phyloP scores from a whole-genome alignment of 2,888 invertebrate species.

The Tetranychus truncatus region DNA sequence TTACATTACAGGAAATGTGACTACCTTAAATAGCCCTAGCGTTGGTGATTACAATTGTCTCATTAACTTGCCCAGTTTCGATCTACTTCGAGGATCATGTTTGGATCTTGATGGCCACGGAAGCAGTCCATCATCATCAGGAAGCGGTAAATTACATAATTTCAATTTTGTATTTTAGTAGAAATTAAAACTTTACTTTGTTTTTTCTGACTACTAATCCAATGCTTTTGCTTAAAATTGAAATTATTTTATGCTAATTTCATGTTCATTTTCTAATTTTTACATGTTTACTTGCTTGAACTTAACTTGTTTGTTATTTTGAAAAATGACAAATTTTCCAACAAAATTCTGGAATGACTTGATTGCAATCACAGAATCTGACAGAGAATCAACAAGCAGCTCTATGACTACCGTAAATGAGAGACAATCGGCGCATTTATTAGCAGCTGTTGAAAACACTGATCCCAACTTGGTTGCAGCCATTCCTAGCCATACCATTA shows the following conservation, averaged over 20 bases:
- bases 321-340: no score
- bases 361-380: constrained; percentile 22
- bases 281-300: neutral
- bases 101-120: constrained; percentile 21
- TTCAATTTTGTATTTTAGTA: neutral
- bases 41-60: constrained; percentile 12
- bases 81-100: constrained; percentile 15
- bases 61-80: constrained; percentile 17
- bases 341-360: neutral
- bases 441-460: constrained; percentile 3
- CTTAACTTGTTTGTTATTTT: no score
- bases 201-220: neutral
- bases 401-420: constrained; percentile 26
- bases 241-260: neutral
- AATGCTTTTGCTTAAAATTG: neutral
- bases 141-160: constrained; percentile 21
- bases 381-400: constrained; percentile 26
- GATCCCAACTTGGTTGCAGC: constrained; percentile 1
- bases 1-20: constrained; percentile 2
- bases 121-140: constrained; percentile 20
- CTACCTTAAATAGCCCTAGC: neutral
- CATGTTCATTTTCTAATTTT: neutral
- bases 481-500: constrained; percentile 1
- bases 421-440: constrained; percentile 12
- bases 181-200: neutral